These are phyloP conservation scores for Thecocarcelia acutangulata DNA, from an alignment of 2,888 invertebrate genomes.

Conservation along the genomic window DNA sequence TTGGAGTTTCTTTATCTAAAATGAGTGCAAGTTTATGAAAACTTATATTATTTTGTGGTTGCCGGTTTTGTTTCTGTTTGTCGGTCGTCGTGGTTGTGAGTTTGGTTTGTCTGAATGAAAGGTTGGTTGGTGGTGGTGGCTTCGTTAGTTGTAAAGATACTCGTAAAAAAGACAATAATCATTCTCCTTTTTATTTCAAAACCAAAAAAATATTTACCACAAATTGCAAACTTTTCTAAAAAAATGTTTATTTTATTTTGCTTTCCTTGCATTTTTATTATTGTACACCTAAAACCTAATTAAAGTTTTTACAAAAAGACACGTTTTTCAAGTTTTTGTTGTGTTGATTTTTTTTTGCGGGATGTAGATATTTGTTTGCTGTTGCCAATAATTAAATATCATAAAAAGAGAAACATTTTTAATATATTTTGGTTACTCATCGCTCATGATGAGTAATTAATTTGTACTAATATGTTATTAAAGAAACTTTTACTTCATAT, in stretches of 20 bases:
- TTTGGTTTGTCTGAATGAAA: neutral
- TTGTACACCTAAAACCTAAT: neutral
- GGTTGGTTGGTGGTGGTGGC: neutral
- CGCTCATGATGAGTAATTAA: too few relatives aligned
- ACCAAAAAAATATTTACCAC: slow-evolving; percentile 18
- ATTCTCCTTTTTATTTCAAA: slow-evolving; percentile 8
- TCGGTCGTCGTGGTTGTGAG: neutral
- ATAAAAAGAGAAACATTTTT: too few relatives aligned
- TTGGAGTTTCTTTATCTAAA: slow-evolving; percentile 44
- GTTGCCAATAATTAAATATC: too few relatives aligned
- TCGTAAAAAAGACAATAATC: slow-evolving; percentile 9
- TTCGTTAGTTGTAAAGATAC: neutral
- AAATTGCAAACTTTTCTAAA: slow-evolving; percentile 25
- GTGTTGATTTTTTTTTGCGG: too few relatives aligned
- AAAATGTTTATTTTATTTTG: slow-evolving; percentile 46
- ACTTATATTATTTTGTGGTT: slow-evolving; percentile 60
- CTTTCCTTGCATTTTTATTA: slow-evolving; percentile 6
- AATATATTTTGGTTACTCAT: too few relatives aligned
- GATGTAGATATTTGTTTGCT: too few relatives aligned
- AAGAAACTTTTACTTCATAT: too few relatives aligned
- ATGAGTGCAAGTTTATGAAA: slow-evolving; percentile 65
- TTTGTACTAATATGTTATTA: too few relatives aligned
- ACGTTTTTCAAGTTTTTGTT: too few relatives aligned
- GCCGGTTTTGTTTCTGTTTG: slow-evolving; percentile 7
- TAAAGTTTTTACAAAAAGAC: too few relatives aligned